Evolutionary conservation across 1,140 invertebrate species (phyloP), one percentile per base, ranked within the genome.

Genomic region (Drosophila burlai): DNA sequence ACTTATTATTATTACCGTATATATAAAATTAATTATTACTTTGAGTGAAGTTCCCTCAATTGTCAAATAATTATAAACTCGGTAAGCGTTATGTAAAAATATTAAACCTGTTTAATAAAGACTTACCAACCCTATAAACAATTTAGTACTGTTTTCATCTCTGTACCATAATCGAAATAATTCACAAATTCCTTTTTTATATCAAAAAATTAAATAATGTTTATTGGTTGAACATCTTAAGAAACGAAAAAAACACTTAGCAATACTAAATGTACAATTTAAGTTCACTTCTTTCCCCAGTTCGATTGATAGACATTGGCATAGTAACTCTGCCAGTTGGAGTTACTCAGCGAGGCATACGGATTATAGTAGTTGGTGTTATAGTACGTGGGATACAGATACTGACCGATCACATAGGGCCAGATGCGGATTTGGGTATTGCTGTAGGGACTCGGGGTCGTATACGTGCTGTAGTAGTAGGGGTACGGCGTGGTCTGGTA

Each of bases 351-450:
- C 11, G 85, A 73, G 64, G 85, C 85, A 47, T 90, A 90, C 0
- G 85, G 85, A 82, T 90, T 91, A 13, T 76, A 61, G 6, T 63
- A 49, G 47, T 90, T 85, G 29, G 54, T 85, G 26, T 90, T 90
- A 40, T 90, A 82, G 42, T 90, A 90, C 0, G 65, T 62, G 5
- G 85, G 85, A 80, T 90, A 90, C n/a, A 90, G 43, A 65, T 91
- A 91, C 43, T 91, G 89, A 1, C 89, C 89, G 9, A 91, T 89
- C 9, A 91, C 89, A 82, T 89, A 91, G 8, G 89, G 89, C 89
- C 81, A 89, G 29, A 91, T 91, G 9, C 89, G 76, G 55, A 91
- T 91, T 46, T 82, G 65, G 4, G 24, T 46, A 21, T 85, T 84
- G 52, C 11, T 26, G 7, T 81, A 84, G 10, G 74, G 65, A 78